Evolutionary conservation across 2,888 invertebrate genomes (phyloP), one percentile per base, ranked within the genome.

Genomic region (Eupithecia tripunctaria): DNA sequence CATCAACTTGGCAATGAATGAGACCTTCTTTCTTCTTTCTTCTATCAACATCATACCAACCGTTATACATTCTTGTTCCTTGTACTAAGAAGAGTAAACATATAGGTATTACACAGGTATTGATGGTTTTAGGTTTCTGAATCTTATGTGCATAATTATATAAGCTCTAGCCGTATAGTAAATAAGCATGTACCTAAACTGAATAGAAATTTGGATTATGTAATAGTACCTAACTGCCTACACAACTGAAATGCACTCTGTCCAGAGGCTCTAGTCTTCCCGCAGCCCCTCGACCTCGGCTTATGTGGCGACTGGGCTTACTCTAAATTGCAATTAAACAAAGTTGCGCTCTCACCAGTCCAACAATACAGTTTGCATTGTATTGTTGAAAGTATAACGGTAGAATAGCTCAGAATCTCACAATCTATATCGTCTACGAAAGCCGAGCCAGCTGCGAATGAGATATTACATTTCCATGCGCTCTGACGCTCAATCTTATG

Each of bases 241-340:
- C 15, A 60, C 2, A 59, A 63, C 36, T 36, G 36, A 81, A 88
- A 84, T 87, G 86, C 86, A 84, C 83, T 86, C 80, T 80, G 83
- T 79, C 75, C 77, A 73, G 77, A 79, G 79, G 76, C 78, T 82
- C 80, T 85, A 86, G 85, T 86, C 85, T 84, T 81, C 82, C 85
- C 86, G 79, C 87, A 85, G 83, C 83, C 84, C 82, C 87, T 86
- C 88, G 86, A 89, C 87, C 85, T 84, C 84, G 85, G 90, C 90
- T 91, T 91, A 91, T 88, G 86, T 86, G 86, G 86, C 85, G 85
- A 90, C 84, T 82, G 83, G 81, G 90, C 87, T 92, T 91, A 91
- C 86, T 87, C 88, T 88, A 88, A 89, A 91, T 89, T 91, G 89
- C 88, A 90, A 89, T 90, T 89, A 89, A 90, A 89, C 84, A 83